Evolutionary conservation across 2,888 invertebrate genomes (phyloP), one percentile per base, ranked within the genome.

Genomic region (Therioaphis trifolii): DNA sequence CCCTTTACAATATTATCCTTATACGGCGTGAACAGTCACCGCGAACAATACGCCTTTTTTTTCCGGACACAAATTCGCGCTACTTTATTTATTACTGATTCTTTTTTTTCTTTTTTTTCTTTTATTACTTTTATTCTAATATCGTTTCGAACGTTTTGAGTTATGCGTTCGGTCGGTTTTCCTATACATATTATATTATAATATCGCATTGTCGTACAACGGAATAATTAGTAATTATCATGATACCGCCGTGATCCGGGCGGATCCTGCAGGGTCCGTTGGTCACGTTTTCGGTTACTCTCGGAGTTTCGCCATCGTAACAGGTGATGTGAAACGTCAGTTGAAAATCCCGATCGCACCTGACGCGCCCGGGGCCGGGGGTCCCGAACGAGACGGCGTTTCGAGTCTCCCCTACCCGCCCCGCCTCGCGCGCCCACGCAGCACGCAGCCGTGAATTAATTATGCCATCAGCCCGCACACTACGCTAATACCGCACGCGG

Each of bases 291-390:
- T 80, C 79, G 55, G 79, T 79, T 79, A 79, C 71, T n/a, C n/a
- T n/a, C n/a, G n/a, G n/a, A 58, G 69, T 71, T n/a, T 61, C 80
- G 43, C 58, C 58, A 2, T 24, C 3, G 35, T 11, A 72, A 82
- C 80, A 82, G 72, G 80, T 82, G 80, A 43, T 46, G 58, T 2
- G 7, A 63, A 24, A 61, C 18, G 71, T 72, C 80, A 58, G 80
- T 82, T 82, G 72, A 46, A 82, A 82, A 82, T 82, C 80, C 49
- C 35, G 15, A 79, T 71, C 71, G 71, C 80, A 82, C 80, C 80
- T 82, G 80, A 82, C 72, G 35, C 15, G n/a, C 63, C 14, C 63
- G 29, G 11, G 2, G 24, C 12, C 24, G 24, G 21, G 15, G 43
- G 80, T 72, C 61, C 72, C 72, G 12, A 49, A 82, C 72, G 80